A percentile compares a stretch with the other conserved stretches of the same genome.
These are phyloP conservation scores for Cryptoleucopteryx plumbea DNA, from an alignment of 2,113 vertebrate species.

Conservation along the genomic window DNA sequence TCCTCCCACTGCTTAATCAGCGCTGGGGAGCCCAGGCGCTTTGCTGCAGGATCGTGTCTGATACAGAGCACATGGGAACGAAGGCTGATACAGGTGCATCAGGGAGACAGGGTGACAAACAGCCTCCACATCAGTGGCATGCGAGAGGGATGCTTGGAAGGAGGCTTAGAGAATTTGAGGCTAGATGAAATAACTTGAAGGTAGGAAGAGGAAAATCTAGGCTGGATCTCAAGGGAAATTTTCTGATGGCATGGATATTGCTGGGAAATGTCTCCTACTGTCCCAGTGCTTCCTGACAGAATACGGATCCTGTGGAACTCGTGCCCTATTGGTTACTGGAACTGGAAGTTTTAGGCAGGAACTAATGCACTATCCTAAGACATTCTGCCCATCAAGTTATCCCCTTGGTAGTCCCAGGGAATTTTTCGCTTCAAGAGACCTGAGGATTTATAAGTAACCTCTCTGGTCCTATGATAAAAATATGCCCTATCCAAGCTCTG, in stretches of 20 bases:
- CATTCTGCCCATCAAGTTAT: neutral
- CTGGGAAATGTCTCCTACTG: neutral
- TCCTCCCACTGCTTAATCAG: slow-evolving; percentile 43
- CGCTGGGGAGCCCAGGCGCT: neutral
- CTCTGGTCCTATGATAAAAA: neutral
- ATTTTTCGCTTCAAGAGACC: neutral
- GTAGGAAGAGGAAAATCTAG: neutral
- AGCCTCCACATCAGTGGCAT: neutral
- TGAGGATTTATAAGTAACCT: neutral
- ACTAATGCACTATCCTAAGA: neutral
- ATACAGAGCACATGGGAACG: neutral
- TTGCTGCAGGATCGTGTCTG: neutral
- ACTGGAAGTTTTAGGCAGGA: neutral
- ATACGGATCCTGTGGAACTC: neutral
- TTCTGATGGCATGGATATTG: neutral
- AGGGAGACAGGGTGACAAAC: neutral
- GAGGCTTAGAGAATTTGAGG: neutral
- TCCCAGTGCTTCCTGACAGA: neutral
- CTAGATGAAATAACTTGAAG: neutral
- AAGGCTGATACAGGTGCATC: neutral
- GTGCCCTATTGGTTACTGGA: neutral
- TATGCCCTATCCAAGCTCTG: neutral
- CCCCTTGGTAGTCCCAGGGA: neutral
- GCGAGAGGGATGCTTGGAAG: neutral
- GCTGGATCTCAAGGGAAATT: neutral